Conservation (phyloP, 2,888 invertebrate species). For the Spisula solida region DNA sequence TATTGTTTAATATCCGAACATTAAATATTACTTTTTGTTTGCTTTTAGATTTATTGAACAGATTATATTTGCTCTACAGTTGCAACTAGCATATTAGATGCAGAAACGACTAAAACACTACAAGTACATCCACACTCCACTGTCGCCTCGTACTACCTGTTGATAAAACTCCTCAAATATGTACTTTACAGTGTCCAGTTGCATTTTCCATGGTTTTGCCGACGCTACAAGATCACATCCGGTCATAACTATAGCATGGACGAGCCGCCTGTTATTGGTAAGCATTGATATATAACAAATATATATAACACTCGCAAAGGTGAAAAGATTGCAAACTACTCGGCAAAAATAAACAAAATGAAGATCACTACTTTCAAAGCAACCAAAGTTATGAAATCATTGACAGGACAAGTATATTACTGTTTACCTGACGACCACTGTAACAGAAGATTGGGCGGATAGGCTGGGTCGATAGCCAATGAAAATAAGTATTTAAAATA, state of each 20-base stretch:
- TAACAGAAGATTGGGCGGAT: too few species aligned
- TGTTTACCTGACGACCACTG: too few species aligned
- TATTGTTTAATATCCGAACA: too few species aligned
- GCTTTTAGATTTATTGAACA: background rate
- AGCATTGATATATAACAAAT: background rate
- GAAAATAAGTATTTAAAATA: too few species aligned
- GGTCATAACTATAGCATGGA: conserved; percentile 94
- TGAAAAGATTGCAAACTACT: conserved; percentile 16
- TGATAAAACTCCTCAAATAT: conserved; percentile 89
- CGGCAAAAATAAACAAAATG: conserved; percentile 10
- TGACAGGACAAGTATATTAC: too few species aligned
- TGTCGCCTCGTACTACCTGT: conserved; percentile 84
- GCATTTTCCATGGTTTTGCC: conserved; percentile 94
- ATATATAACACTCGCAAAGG: conserved; percentile 11
- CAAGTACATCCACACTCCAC: background rate
- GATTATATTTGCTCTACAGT: conserved; percentile 10
- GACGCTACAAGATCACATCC: conserved; percentile 95
- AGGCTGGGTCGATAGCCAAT: too few species aligned
- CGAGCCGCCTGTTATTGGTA: conserved; percentile 87
- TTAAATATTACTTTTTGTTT: too few species aligned
- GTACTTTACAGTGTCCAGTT: conserved; percentile 93
- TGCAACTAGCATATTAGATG: background rate
- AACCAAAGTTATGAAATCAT: background rate
- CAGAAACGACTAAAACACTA: conserved; percentile 1
- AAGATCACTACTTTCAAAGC: background rate